Evolutionary conservation across 2,113 vertebrate genomes (phyloP), one percentile per base, ranked within the genome.

Genomic region (Aramus guarauna): DNA sequence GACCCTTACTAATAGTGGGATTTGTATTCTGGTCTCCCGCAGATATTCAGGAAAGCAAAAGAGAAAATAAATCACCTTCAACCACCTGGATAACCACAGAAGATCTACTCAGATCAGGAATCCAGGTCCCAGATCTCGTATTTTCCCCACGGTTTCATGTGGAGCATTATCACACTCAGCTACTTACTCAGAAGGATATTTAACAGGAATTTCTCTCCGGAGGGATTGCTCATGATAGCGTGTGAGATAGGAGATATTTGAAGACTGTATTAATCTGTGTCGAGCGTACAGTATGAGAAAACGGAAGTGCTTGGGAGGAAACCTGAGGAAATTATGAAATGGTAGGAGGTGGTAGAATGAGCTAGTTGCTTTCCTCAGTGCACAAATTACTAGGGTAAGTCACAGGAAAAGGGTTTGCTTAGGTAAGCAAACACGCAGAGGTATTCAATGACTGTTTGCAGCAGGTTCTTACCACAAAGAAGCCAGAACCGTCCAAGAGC

Each of bases 151-250:
- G 53, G 58, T 36, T 89, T 91, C 58, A 58, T 24, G 21, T 45
- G 30, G 69, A 95, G 85, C 62, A 85, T 91, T 68, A 88, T 78
- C 64, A 71, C 45, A 73, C 39, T 52, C 81, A 93, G 92, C 74
- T 91, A 72, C 93, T 91, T 88, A 96, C 89, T 79, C 73, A 91
- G 74, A 90, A 91, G 74, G 67, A 56, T 48, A 53, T 93, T 89
- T 82, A 89, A 72, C 56, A 85, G 53, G 87, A 96, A 94, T 85
- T 90, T 91, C 62, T 66, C 93, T 91, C 94, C 56, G 58, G 93
- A 92, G 87, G 3, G 59, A 50, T 86, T 91, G 85, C 59, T 95
- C 74, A 83, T 91, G 90, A 60, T 48, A 88, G 12, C 3, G 0
- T 79, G 53, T 76, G 58, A 96, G 53, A 69, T 13, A 88, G 34